Evolutionary conservation across 2,797 vertebrate genomes (phyloP), one percentile per base, ranked within the genome.

Genomic region (Xenopus petersii): DNA sequence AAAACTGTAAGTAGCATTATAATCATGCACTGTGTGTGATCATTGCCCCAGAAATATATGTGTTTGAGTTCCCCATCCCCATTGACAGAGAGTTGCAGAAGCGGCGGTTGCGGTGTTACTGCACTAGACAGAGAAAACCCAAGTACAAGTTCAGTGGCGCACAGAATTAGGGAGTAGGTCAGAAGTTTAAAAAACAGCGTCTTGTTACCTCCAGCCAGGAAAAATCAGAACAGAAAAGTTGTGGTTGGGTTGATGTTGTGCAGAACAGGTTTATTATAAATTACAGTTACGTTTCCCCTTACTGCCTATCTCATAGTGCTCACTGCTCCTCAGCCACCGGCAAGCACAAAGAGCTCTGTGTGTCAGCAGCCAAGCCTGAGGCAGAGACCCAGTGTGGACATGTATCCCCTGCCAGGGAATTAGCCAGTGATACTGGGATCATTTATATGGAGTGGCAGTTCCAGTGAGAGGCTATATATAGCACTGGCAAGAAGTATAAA

Each of bases 251-350:
- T 68, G 75, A 73, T 62, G 49, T 68, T 77, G 48, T 73, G 70
- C 75, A 77, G 75, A 68, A 54, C 75, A 68, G 75, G 65, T 73
- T 68, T 73, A 58, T 67, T 73, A 68, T 77, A 64, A 77, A 77
- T 77, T 77, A 73, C 64, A 60, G 56, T 70, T 69, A 33, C 30
- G 9, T 70, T 77, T 73, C 70, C 75, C 68, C 70, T 77, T 73
- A 68, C 64, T 63, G 59, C 64, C 75, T 72, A 77, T 77, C 75
- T 77, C 33, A 56, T 13, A 59, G 48, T 42, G 48, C 30, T 4
- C 73, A 73, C 64, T 77, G 75, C 65, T 73, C 55, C 64, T 56
- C 70, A 64, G 73, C 48, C 70, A 21, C 68, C 70, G 58, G 36
- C 30, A 36, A 10, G 64, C 46, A 77, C 75, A 77, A 77, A 77